phyloP scores from a whole-genome alignment of 1,140 invertebrate genomes.

The Phortica variegata region DNA sequence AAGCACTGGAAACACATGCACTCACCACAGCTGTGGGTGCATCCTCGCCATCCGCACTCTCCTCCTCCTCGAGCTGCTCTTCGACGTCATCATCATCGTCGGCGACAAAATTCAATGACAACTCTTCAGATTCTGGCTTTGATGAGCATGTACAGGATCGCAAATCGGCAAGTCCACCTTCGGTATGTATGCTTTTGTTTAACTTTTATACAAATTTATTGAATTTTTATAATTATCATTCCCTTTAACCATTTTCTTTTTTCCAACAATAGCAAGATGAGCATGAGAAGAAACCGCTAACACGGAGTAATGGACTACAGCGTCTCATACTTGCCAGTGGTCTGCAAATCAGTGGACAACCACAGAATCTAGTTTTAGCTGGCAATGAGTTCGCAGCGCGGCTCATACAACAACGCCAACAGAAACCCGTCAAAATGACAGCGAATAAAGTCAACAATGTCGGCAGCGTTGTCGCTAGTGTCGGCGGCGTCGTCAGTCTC shows the following conservation, averaged over 20 bases:
- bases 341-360: slow-evolving; percentile 38
- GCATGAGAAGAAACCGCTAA: slow-evolving; percentile 21
- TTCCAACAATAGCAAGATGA: slow-evolving; percentile 42
- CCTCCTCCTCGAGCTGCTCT: slow-evolving; percentile 42
- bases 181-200: slow-evolving; percentile 19
- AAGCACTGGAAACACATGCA: slow-evolving; percentile 50
- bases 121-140: slow-evolving; percentile 68
- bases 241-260: neutral
- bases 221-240: neutral
- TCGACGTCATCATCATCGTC: slow-evolving; percentile 30
- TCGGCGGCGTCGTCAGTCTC: slow-evolving; percentile 8
- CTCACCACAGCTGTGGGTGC: slow-evolving; percentile 61
- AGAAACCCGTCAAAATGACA: slow-evolving; percentile 3
- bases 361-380: slow-evolving; percentile 43
- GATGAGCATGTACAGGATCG: slow-evolving; percentile 62
- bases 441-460: slow-evolving; percentile 13
- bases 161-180: slow-evolving; percentile 46
- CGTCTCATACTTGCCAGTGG: slow-evolving; percentile 46
- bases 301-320: slow-evolving; percentile 23
- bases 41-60: slow-evolving; percentile 41
- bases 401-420: slow-evolving; percentile 36
- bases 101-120: slow-evolving; percentile 61
- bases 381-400: slow-evolving; percentile 48
- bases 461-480: neutral
- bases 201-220: neutral